A percentile compares a stretch with the other conserved stretches of the same genome.
Conservation (phyloP, 1,140 invertebrate species). For the Drosophila truncata region DNA sequence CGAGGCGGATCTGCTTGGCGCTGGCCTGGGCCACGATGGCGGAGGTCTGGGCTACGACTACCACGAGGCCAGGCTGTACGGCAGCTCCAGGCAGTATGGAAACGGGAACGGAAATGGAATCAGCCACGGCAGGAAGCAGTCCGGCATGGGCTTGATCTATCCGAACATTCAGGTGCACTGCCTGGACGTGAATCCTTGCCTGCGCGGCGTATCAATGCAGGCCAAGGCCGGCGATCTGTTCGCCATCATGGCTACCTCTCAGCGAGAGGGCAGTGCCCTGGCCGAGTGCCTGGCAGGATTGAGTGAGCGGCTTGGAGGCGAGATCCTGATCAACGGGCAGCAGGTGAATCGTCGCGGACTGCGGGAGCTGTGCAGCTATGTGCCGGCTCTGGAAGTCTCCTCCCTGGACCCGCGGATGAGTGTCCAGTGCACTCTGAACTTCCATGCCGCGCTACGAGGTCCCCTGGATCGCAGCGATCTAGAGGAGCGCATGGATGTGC, state of each 20-base stretch:
- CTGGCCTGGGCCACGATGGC: constrained; percentile 50
- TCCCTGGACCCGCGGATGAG: constrained; percentile 90
- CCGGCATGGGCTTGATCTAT: constrained; percentile 86
- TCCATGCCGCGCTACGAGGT: constrained; percentile 91
- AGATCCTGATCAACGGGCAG: constrained; percentile 95
- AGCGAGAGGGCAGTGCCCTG: constrained; percentile 92
- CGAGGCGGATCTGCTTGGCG: constrained; percentile 82
- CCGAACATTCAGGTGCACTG: constrained; percentile 89
- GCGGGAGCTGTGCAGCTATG: constrained; percentile 86
- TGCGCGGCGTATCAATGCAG: constrained; percentile 92
- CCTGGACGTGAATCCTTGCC: constrained; percentile 86
- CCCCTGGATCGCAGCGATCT: constrained; percentile 88
- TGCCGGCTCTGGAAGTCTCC: constrained; percentile 77
- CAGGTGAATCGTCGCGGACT: constrained; percentile 90
- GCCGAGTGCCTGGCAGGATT: constrained; percentile 93
- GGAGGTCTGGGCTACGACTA: constrained; percentile 68
- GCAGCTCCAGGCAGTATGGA: constrained; percentile 69
- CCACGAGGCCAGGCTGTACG: constrained; percentile 72
- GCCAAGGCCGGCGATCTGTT: constrained; percentile 95
- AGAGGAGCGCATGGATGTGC: constrained; percentile 90
- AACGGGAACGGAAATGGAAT: constrained; percentile 42
- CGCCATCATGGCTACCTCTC: constrained; percentile 94
- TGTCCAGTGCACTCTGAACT: constrained; percentile 92
- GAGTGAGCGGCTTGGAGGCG: constrained; percentile 89
- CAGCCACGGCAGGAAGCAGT: constrained; percentile 76